Base-by-base conservation (phyloP, 2,113 vertebrate genomes). In the Struthio camelus region DNA sequence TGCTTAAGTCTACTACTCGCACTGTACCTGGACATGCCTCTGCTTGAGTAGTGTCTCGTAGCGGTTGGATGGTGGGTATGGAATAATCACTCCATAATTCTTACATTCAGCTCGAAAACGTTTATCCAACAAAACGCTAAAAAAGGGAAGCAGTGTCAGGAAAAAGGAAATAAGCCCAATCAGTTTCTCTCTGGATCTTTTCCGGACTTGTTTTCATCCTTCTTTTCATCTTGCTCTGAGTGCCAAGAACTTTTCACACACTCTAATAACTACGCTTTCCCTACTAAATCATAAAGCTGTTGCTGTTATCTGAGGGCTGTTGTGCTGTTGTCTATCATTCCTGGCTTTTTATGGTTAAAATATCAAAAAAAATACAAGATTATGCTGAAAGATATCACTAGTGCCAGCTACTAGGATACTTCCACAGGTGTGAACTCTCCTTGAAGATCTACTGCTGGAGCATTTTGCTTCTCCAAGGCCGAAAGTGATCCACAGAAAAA, bases 31-130 rank as follows among this genome's bases (percentile, higher is more conserved):
- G 50, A 99, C 99, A 2, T 99, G 99, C 96, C 99, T 99, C 98
- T 99, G 99, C 89, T 99, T 99, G 78, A 99, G 98, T 94, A 99
- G 98, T 0, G 99, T 99, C 97, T 99, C 99, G 0, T 99, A 99
- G 97, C 99, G 99, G 98, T 99, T 99, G 40, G 99, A 99, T 0
- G 99, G 99, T 2, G 99, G 99, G 67, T 99, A 99, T 0, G 99
- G 99, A 91, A 99, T 99, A 97, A 99, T 99, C 95, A 99, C 99
- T 2, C 99, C 99, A 0, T 99, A 99, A 97, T 99, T 99, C 98
- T 99, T 99, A 98, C 99, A 99, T 87, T 99, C 99, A 3, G 99
- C 99, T 80, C 99, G 98, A 97, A 99, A 99, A 75, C 99, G 99
- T 96, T 99, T 99, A 98, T 99, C 99, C 84, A 99, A 81, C 40